These are phyloP conservation scores for Abramis brama DNA, from an alignment of 2,113 vertebrate species.

Conservation along the genomic window DNA sequence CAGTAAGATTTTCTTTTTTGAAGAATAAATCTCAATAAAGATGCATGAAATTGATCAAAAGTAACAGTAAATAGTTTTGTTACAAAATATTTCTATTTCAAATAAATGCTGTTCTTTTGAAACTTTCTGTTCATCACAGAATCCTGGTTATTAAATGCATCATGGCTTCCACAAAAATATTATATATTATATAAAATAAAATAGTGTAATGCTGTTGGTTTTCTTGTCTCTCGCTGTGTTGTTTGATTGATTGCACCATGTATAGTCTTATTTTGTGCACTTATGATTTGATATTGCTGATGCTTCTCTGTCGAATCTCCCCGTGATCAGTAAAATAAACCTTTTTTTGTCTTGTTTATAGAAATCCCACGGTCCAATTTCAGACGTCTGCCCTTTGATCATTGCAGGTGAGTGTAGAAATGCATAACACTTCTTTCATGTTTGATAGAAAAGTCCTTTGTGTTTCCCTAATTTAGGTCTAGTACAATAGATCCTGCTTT, in stretches of 20 bases:
- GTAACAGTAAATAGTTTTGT: neutral
- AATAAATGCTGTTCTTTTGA: neutral
- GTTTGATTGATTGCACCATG: neutral
- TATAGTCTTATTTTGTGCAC: neutral
- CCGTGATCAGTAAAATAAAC: neutral
- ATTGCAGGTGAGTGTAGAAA: constrained; percentile 87
- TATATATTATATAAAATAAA: neutral
- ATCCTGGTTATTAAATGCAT: neutral
- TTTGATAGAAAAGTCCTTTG: neutral
- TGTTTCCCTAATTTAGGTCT: constrained; percentile 1
- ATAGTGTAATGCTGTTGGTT: neutral
- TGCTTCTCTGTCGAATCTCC: neutral
- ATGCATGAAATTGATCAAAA: neutral
- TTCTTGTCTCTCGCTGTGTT: neutral
- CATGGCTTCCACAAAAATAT: neutral
- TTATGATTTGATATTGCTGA: neutral
- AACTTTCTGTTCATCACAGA: neutral
- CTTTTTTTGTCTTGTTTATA: constrained; percentile 64
- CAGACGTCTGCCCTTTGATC: constrained; percentile 91
- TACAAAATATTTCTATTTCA: neutral
- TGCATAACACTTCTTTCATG: neutral
- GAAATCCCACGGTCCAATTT: constrained; percentile 90
- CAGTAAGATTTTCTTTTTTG: neutral
- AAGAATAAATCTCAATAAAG: neutral
- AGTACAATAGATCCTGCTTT: neutral